Evolutionary conservation across 1,140 invertebrate genomes (phyloP), one percentile per base, ranked within the genome.

Genomic region (Reticulitermes speratus): DNA sequence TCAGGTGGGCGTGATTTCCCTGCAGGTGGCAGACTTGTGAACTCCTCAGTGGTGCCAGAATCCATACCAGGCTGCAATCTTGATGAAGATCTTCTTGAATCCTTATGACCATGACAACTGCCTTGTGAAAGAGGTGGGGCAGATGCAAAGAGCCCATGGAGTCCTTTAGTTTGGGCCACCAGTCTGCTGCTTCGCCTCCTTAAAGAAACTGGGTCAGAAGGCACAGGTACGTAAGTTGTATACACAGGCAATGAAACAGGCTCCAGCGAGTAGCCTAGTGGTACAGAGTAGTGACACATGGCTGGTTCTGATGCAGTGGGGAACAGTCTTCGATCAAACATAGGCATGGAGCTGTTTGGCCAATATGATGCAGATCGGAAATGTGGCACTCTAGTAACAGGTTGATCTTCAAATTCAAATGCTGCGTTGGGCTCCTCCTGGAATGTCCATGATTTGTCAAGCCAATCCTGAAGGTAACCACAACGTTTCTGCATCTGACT

Each of bases 231-330:
- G 87, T 89, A 90, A 3, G 89, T 83, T 44, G 90, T 90, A 87
- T 91, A 91, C 65, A 91, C 86, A 5, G 93, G 92, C 84, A 93
- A 88, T 16, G 93, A 93, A 88, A 93, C 90, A 0, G 93, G 92
- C 87, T 93, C 93, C 89, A 92, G 90, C 0, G 91, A 86, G 44
- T 91, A 92, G 59, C 87, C 84, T 25, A 87, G 44, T 9, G 91
- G 90, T 83, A 93, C 89, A 19, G 92, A 91, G 88, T 93, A 93
- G 85, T 91, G 91, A 82, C 91, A 92, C 25, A 92, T 91, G 82
- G 91, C 90, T 9, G 92, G 91, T 87, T 92, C 92, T 0, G 92
- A 91, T 87, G 91, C 90, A 6, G 92, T 90, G 25, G 92, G 90
- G 87, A 92, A 92, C 16, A 93, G 88, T 38, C 91, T 88, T 83